Conservation (phyloP, 2,888 invertebrate species). For the Trimorus sp. region DNA sequence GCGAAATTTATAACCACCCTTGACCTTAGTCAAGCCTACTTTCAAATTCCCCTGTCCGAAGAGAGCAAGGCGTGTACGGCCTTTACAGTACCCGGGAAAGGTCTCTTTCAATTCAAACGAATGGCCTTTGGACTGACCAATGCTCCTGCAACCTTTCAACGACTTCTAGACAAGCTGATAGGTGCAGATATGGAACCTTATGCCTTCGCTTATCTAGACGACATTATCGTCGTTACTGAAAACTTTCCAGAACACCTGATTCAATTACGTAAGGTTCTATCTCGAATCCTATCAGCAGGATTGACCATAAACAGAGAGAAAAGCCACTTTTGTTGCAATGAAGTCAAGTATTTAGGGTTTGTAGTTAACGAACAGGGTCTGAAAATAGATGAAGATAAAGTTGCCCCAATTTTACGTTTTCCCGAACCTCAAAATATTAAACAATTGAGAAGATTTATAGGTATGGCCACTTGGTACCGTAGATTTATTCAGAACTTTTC, state of each 20-base stretch:
- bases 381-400: too few relatives aligned
- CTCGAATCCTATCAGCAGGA: neutral
- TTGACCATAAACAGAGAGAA: too few relatives aligned
- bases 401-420: neutral
- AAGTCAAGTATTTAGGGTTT: slow-evolving; percentile 6
- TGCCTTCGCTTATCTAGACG: slow-evolving; percentile 59
- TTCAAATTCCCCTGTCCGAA: neutral
- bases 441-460: neutral
- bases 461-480: too few relatives aligned
- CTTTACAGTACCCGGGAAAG: slow-evolving; percentile 31
- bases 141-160: slow-evolving; percentile 18
- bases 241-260: slow-evolving; percentile 12
- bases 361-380: too few relatives aligned
- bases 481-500: too few relatives aligned
- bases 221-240: slow-evolving; percentile 36
- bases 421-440: neutral
- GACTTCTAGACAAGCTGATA: slow-evolving; percentile 14
- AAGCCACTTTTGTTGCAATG: too few relatives aligned
- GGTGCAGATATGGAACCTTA: slow-evolving; percentile 3
- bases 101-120: slow-evolving; percentile 26
- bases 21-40: slow-evolving; percentile 70
- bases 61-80: slow-evolving; percentile 6
- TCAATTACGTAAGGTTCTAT: neutral
- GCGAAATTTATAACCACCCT: slow-evolving; percentile 42
- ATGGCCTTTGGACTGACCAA: slow-evolving; percentile 20